A percentile compares a stretch with the other conserved stretches of the same genome.
phyloP scores from a whole-genome alignment of 2,113 vertebrate genomes.

The Coptodon rendalli region DNA sequence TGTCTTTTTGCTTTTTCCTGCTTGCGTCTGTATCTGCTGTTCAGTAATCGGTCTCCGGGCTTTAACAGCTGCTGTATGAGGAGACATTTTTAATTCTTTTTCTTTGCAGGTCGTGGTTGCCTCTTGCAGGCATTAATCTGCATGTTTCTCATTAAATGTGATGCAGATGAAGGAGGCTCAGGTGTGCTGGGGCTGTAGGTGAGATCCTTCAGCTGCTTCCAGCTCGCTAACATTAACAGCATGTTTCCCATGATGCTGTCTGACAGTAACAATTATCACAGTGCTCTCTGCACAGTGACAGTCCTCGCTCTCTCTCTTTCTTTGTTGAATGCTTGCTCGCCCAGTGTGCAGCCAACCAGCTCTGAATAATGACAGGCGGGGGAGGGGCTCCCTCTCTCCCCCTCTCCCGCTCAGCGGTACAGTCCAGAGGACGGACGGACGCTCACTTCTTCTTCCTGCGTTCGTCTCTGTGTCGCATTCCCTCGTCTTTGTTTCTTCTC shows the following conservation, averaged over 20 bases:
- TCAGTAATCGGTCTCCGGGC: rapidly evolving
- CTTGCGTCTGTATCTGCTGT: rapidly evolving
- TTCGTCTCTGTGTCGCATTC: neutral
- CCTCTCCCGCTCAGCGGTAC: neutral
- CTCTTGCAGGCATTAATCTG: neutral
- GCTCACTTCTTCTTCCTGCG: neutral
- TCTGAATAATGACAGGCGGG: neutral
- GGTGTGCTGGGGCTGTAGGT: neutral
- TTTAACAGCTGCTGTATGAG: neutral
- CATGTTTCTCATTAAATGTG: neutral
- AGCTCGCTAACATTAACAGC: neutral
- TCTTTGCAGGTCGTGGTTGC: neutral
- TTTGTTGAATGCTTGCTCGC: neutral
- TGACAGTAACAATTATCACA: neutral
- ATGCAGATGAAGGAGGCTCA: neutral
- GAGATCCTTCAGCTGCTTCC: neutral
- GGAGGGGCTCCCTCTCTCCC: neutral
- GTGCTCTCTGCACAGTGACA: neutral
- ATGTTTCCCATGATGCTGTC: neutral
- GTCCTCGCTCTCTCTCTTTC: neutral
- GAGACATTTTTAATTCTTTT: neutral
- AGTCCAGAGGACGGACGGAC: constrained; percentile 6
- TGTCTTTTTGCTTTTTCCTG: neutral
- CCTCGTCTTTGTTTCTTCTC: neutral
- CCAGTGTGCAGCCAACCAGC: constrained; percentile 13